Conservation (phyloP, 2,888 invertebrate species). For the Leucania comma region DNA sequence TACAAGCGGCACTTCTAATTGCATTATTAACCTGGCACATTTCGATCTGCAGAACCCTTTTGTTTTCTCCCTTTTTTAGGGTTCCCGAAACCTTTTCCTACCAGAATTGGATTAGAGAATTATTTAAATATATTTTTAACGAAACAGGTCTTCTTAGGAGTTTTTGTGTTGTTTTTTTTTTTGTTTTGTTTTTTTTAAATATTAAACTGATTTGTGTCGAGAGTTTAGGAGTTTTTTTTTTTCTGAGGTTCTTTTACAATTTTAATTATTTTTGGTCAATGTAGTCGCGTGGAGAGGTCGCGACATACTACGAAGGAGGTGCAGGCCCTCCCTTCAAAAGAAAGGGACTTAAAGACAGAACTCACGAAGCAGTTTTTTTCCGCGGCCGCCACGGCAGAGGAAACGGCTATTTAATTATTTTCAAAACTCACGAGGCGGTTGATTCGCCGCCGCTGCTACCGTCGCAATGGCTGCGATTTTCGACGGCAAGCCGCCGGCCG, state of each 20-base stretch:
- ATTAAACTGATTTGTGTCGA: slow-evolving; percentile 30
- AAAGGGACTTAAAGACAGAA: no score
- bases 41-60: slow-evolving; percentile 76
- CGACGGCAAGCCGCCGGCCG: no score
- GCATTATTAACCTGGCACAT: slow-evolving; percentile 78
- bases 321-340: no score
- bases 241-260: background rate
- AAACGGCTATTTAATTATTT: no score
- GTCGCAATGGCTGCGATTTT: no score
- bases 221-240: slow-evolving; percentile 7
- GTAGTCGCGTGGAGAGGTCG: no score
- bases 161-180: slow-evolving; percentile 24
- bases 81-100: slow-evolving; percentile 52
- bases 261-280: background rate
- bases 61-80: slow-evolving; percentile 65
- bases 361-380: no score
- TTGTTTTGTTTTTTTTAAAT: slow-evolving; percentile 19
- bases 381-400: no score
- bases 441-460: no score
- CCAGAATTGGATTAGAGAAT: slow-evolving; percentile 62
- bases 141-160: slow-evolving; percentile 37
- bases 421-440: no score
- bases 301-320: no score
- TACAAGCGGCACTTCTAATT: slow-evolving; percentile 76
- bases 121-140: slow-evolving; percentile 60